These are phyloP conservation scores for Chouioia cunea DNA, from an alignment of 2,888 invertebrate species.

Conservation along the genomic window DNA sequence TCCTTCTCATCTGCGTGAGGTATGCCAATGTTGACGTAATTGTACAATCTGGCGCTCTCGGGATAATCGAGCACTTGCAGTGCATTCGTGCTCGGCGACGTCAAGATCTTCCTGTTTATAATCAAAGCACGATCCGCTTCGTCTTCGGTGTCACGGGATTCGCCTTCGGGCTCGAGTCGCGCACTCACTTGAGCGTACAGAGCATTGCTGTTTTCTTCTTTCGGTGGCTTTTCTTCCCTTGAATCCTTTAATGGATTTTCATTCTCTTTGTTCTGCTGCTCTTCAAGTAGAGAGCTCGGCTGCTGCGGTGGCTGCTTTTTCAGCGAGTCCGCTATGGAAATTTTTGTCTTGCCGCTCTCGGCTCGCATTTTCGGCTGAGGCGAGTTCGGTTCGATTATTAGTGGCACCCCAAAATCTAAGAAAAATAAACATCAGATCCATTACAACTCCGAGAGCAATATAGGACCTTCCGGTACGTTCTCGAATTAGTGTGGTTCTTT, in stretches of 20 bases:
- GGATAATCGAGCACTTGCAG: slow-evolving; percentile 36
- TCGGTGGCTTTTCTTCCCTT: slow-evolving; percentile 37
- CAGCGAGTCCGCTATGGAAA: slow-evolving; percentile 58
- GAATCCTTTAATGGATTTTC: slow-evolving; percentile 62
- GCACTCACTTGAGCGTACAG: slow-evolving; percentile 64
- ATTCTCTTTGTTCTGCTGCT: slow-evolving; percentile 79
- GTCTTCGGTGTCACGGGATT: slow-evolving; percentile 64
- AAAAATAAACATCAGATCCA: slow-evolving; percentile 17
- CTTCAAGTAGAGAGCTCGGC: slow-evolving; percentile 70
- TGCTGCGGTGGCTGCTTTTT: slow-evolving; percentile 54
- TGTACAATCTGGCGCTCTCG: slow-evolving; percentile 49
- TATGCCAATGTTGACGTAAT: slow-evolving; percentile 51
- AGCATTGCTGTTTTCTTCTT: slow-evolving; percentile 55
- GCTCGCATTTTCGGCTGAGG: slow-evolving; percentile 57
- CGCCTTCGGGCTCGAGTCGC: slow-evolving; percentile 63
- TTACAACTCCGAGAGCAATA: background rate
- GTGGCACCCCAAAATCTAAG: slow-evolving; percentile 66
- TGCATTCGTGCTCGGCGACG: slow-evolving; percentile 18
- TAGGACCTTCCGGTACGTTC: background rate
- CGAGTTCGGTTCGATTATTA: slow-evolving; percentile 57
- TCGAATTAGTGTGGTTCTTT: background rate
- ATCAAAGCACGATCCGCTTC: slow-evolving; percentile 59
- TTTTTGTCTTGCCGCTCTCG: slow-evolving; percentile 60
- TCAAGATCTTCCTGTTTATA: slow-evolving; percentile 49
- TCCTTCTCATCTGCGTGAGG: slow-evolving; percentile 54